Evolutionary conservation across 2,888 invertebrate genomes (phyloP), one percentile per base, ranked within the genome.

Genomic region (Nebria salina): DNA sequence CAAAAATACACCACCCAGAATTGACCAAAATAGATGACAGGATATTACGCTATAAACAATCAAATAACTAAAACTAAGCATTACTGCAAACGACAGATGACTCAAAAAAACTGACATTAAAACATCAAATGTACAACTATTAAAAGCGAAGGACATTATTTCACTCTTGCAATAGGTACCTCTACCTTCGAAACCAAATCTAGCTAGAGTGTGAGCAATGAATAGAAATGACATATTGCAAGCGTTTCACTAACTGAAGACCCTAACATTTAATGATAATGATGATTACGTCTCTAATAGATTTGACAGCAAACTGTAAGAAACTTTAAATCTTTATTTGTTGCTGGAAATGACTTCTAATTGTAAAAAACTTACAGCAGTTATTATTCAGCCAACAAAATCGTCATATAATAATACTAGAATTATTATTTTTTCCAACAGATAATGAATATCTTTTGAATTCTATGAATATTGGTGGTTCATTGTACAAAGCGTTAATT

Each of bases 201-300:
- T 26, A 68, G 15, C 8, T 20, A n/a, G 68, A 54, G 54, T 54
- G 8, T 54, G 54, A 54, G 54, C 54, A 54, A 11, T 34, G 6
- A 70, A 25, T 20, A 20, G 70, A 26, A 70, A 34, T 70, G 70
- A 25, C 70, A 70, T 70, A 70, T 70, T 70, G 70, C 70, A 34
- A 34, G 70, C 70, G 70, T 11, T 13, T 11, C 11, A 70, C 25
- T 70, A 70, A 26, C 25, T 26, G 70, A 34, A 11, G 26, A 20
- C 25, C 70, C 70, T 34, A 70, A 70, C 70, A 54, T 54, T 54
- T 54, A 54, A 54, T 54, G 54, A 8, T 70, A 34, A 70, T 70
- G 70, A 70, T 68, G 68, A 68, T 70, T 13, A 26, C 13, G 25
- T 26, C 25, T 26, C 26, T 25, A n/a, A 70, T 70, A 34, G 20